phyloP scores from a whole-genome alignment of 2,797 vertebrate genomes.

The Phoeniculus purpureus region DNA sequence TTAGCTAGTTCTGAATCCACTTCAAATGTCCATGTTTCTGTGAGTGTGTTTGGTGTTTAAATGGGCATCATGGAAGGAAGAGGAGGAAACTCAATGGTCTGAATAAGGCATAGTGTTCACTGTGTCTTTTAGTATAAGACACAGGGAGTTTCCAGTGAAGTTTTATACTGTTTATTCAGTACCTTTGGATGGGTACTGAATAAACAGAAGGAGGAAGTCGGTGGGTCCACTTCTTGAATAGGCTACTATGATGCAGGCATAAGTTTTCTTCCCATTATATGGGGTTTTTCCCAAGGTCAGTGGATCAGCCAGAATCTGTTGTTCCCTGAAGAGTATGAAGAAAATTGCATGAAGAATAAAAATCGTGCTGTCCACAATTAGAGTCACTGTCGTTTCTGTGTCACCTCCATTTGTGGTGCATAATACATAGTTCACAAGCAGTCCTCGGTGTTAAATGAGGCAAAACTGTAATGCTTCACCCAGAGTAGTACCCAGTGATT shows the following conservation, averaged over 20 bases:
- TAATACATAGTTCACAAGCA: background rate
- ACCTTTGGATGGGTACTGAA: background rate
- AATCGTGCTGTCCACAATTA: background rate
- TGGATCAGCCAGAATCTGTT: background rate
- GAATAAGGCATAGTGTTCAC: background rate
- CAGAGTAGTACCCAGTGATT: background rate
- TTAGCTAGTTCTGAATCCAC: no score
- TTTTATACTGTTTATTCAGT: background rate
- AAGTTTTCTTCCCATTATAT: background rate
- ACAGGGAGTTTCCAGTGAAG: background rate
- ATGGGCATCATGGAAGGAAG: background rate
- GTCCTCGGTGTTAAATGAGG: background rate
- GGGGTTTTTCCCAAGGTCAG: background rate
- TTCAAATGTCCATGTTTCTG: background rate
- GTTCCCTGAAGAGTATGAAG: background rate
- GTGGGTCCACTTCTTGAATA: background rate
- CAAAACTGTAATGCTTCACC: background rate
- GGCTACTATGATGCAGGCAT: background rate
- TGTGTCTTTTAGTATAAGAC: background rate
- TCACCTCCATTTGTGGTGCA: background rate
- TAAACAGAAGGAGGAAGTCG: background rate
- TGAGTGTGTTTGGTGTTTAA: background rate
- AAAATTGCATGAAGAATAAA: background rate
- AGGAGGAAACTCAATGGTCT: fast-evolving
- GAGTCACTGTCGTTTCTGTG: background rate